These are phyloP conservation scores for Atlantisia rogersi DNA, from an alignment of 2,113 vertebrate genomes.

Conservation along the genomic window DNA sequence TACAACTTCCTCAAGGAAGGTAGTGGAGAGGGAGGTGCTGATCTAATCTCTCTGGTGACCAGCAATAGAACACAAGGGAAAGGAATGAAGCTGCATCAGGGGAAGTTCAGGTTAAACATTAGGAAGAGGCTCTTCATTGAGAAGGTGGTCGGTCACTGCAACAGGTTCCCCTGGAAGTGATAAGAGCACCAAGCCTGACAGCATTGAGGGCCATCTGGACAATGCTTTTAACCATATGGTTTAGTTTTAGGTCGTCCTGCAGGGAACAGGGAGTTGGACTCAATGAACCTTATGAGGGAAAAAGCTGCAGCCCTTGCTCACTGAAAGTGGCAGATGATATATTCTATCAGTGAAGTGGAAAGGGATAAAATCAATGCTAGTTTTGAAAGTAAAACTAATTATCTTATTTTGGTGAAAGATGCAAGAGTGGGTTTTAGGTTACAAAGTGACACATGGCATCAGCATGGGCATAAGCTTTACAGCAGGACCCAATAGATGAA, in stretches of 20 bases:
- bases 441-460: neutral
- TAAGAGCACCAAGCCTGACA: neutral
- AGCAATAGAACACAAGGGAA: fast-evolving
- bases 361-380: neutral
- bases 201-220: neutral
- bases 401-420: neutral
- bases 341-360: neutral
- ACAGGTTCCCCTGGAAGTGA: neutral
- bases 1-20: neutral
- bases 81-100: neutral
- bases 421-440: neutral
- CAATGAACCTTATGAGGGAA: neutral
- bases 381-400: neutral
- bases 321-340: neutral
- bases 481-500: neutral
- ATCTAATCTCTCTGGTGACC: neutral
- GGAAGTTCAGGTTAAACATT: neutral
- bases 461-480: neutral
- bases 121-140: neutral
- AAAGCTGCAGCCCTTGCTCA: neutral
- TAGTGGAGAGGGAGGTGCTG: neutral
- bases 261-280: neutral
- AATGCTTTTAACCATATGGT: neutral
- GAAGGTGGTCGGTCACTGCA: neutral
- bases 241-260: neutral